A percentile compares a stretch with the other conserved stretches of the same genome.
Evolutionary conservation across 1,140 invertebrate species (phyloP).

Genomic region (Copidosoma floridanum): DNA sequence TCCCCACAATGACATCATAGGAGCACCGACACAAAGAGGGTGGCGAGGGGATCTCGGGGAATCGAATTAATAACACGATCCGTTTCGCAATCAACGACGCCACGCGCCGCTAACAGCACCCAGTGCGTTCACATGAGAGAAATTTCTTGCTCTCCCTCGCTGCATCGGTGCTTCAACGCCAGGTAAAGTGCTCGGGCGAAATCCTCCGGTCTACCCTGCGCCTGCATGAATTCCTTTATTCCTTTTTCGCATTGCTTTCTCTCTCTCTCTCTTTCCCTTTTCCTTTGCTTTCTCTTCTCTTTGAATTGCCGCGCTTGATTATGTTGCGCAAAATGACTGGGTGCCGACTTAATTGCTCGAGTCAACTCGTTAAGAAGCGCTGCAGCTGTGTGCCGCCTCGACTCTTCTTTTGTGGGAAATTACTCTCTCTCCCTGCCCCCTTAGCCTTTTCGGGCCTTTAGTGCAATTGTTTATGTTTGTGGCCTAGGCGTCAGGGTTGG

Average conservation of each 20-base stretch:
- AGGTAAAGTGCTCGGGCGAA: too few species aligned
- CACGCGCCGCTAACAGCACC: too few species aligned
- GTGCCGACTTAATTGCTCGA: conserved; percentile 21
- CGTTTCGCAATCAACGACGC: conserved; percentile 15
- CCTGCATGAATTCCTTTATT: background rate
- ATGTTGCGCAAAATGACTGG: conserved; percentile 10
- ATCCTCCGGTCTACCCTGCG: background rate
- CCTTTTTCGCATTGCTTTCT: background rate
- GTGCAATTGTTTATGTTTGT: conserved; percentile 3
- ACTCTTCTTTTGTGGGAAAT: conserved; percentile 11
- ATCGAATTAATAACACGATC: conserved; percentile 25
- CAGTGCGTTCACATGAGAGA: too few species aligned
- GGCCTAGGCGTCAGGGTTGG: background rate
- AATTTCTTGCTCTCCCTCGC: background rate
- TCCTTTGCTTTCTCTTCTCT: background rate
- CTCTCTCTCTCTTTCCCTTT: background rate
- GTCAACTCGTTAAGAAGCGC: conserved; percentile 13
- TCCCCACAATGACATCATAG: conserved; percentile 24
- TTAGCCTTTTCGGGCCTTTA: background rate
- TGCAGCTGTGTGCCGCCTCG: background rate
- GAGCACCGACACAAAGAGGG: conserved; percentile 7
- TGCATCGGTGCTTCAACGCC: too few species aligned
- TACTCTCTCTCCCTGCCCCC: background rate
- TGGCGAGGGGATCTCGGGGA: background rate
- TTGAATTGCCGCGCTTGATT: conserved; percentile 18